phyloP scores from a whole-genome alignment of 92 coral and sea anemone genomes.

The Parazoanthus atlanticus region DNA sequence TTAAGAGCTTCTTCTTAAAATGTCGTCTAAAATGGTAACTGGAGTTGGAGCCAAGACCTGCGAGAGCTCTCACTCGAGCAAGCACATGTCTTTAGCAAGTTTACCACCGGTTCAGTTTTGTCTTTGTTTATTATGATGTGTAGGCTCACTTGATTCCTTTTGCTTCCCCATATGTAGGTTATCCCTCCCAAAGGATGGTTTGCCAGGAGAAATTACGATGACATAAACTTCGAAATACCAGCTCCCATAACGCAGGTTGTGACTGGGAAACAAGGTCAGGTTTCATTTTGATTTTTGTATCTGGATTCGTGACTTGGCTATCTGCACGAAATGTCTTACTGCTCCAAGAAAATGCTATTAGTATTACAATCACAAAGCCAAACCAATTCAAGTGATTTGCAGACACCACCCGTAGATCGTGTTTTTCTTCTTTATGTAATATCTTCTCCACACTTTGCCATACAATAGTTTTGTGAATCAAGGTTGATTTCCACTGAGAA shows the following conservation, averaged over 20 bases:
- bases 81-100: conserved; percentile 31
- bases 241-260: conserved; percentile 95
- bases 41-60: neutral
- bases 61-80: neutral
- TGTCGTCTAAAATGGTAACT: neutral
- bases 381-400: neutral
- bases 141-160: neutral
- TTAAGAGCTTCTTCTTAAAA: neutral
- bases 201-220: conserved; percentile 79
- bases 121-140: neutral
- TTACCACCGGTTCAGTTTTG: neutral
- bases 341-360: neutral
- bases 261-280: conserved; percentile 92
- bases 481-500: no score
- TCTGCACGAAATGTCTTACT: neutral
- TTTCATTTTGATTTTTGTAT: no score
- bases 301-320: conserved; percentile 30
- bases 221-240: conserved; percentile 79
- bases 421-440: neutral
- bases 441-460: neutral
- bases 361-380: neutral
- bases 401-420: conserved; percentile 1
- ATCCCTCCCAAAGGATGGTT: conserved; percentile 98
- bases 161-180: conserved; percentile 55
- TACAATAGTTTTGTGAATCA: neutral